Percentiles rank a stretch among this genome's conserved stretches.
These are phyloP conservation scores for Astur gentilis DNA, from an alignment of 2,113 vertebrate genomes.

Conservation along the genomic window DNA sequence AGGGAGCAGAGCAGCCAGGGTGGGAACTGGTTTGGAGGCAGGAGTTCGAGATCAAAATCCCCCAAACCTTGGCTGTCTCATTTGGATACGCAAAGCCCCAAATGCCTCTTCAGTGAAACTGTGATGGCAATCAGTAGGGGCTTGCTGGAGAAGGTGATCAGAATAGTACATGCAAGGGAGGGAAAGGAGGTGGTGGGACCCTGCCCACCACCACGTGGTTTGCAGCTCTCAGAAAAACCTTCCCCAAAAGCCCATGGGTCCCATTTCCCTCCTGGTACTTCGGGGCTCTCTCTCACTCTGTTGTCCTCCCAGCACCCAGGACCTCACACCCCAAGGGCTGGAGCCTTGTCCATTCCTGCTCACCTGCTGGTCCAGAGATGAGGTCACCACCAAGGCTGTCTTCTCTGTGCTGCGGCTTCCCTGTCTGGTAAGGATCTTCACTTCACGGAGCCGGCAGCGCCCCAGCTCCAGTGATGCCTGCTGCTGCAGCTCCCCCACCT, in stretches of 20 bases:
- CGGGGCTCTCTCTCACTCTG: not conserved
- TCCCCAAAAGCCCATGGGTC: not conserved
- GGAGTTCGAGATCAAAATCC: not conserved
- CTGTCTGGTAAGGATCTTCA: slow-evolving; percentile 37
- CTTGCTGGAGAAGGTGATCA: not conserved
- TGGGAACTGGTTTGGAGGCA: not conserved
- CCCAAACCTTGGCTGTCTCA: not conserved
- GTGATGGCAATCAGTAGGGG: fast-evolving
- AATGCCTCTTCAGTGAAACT: not conserved
- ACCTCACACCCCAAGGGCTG: not conserved
- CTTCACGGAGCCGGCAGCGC: not conserved
- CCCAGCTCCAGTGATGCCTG: not conserved
- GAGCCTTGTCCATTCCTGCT: not conserved
- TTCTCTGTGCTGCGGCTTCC: not conserved
- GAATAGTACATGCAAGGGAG: not conserved
- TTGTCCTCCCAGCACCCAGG: not conserved
- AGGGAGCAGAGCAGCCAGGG: not conserved
- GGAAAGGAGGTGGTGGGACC: not conserved
- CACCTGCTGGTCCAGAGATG: slow-evolving; percentile 27
- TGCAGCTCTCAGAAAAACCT: not conserved
- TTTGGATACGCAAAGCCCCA: not conserved
- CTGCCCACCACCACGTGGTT: not conserved
- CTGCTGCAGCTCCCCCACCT: not conserved
- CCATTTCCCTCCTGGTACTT: not conserved
- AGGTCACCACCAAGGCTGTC: not conserved